Base-by-base conservation (phyloP, 2,797 vertebrate genomes). In the Hoplostethus atlanticus region DNA sequence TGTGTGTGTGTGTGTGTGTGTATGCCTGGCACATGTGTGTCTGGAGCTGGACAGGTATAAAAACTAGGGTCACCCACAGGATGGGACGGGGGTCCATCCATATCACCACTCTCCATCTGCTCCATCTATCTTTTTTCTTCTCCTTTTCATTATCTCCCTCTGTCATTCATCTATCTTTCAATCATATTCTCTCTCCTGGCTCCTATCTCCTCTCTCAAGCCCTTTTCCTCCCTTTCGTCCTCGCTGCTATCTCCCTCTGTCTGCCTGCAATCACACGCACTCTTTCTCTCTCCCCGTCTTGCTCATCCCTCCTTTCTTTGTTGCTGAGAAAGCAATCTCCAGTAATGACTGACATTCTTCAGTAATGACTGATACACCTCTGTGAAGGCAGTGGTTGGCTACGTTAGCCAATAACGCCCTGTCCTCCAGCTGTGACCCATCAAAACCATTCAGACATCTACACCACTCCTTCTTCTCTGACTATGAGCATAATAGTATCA, bases 31-130 rank as follows among this genome's bases (percentile, higher is more conserved):
- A 38, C 51, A 44, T 58, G 73, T 60, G 58, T 44, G 30, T 74
- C 28, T 71, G 34, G 73, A 17, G 25, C 54, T 59, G 69, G 70
- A 84, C 78, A 88, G 77, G 74, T 83, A 76, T 15, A 59, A 75
- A 70, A 91, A 84, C 53, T 83, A n/a, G 63, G 84, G 90, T 87
- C 84, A 91, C 42, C 11, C 5, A 15, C 53, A 46, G 48, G 68
- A 70, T 10, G 12, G 56, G 56, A 55, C 47, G 48, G 57, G n/a
- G 51, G 28, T 21, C 21, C 21, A 21, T 60, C 70, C 31, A 54
- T 77, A 81, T 77, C 78, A 55, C 8, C 9, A 28, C 52, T 30
- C 25, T 72, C 71, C 68, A 81, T 84, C 82, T 84, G 77, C 82
- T 69, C 59, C 12, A 3, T 50, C 53, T 3, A 7, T 15, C 12